phyloP scores from a whole-genome alignment of 2,113 vertebrate species.

The Mesembrinibis cayennensis region DNA sequence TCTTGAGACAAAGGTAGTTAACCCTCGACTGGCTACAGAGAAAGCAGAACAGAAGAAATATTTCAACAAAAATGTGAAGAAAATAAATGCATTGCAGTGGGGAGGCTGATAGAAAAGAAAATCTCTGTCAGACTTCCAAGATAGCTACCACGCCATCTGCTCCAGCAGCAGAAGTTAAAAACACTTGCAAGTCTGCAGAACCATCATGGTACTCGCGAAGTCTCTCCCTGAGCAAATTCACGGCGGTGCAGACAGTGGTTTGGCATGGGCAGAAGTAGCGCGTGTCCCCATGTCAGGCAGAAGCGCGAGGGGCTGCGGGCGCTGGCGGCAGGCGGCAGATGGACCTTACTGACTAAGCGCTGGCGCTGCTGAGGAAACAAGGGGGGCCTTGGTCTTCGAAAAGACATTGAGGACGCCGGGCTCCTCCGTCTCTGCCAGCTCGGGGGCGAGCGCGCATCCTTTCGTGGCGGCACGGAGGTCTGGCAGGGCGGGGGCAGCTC shows the following conservation, averaged over 20 bases:
- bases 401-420: accelerated
- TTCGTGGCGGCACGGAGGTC: background rate
- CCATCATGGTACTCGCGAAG: background rate
- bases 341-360: accelerated
- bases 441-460: accelerated
- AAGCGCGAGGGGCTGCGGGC: accelerated
- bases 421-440: background rate
- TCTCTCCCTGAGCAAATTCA: background rate
- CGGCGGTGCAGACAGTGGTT: background rate
- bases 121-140: constrained; percentile 42
- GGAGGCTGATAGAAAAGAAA: background rate
- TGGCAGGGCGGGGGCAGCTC: background rate
- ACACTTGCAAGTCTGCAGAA: background rate
- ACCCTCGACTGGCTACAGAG: background rate
- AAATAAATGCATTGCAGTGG: background rate
- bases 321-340: background rate
- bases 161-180: background rate
- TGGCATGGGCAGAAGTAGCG: background rate
- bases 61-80: background rate
- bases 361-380: background rate
- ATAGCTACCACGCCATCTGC: constrained; percentile 19
- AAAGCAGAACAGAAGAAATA: background rate
- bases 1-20: background rate
- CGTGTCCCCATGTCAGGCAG: accelerated
- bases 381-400: no score